Base-by-base conservation (phyloP, 92 coral and sea anemone genomes). In the Phenganax stokvisi region DNA sequence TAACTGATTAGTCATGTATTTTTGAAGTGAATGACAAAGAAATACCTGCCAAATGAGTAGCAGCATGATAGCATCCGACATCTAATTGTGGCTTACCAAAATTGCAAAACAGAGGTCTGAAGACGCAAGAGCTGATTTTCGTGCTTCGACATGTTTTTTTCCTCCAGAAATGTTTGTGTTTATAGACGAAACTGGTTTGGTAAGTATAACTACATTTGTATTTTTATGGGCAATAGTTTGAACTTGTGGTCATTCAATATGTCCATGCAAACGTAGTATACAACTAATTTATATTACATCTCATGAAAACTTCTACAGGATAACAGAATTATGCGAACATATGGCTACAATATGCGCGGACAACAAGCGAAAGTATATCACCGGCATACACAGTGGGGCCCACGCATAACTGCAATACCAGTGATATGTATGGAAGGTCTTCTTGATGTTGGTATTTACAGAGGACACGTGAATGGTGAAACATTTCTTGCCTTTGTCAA, bases 91-190 rank as follows among this genome's bases (percentile, higher is more conserved):
- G 86, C 73, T 63, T 60, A 56, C 74, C 54, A 84, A 77, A 76
- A 84, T 84, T 84, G 76, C 86, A 56, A 72, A 61, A 58, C 86
- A 84, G 76, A 84, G 85, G 68, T 74, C 85, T 29, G 81, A 83
- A 57, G 85, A 83, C 60, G 85, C 68, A 79, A 27, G 77, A 69
- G 72, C 76, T 15, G 52, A 74, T 59, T 83, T 76, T 60, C 54
- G 84, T 60, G 84, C 84, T 27, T 44, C 44, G 55, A 62, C 84
- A 7, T 80, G 84, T 28, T 17, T 77, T 12, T 77, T 77, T 55
- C 7, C 37, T 30, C 29, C 70, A 27, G 81, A 77, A 56, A 77
- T 77, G 81, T 77, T 77, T 47, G 81, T 77, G 55, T 77, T 77
- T 57, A 52, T 55, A n/a, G 81, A 77, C 31, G 81, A 77, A 55